Conservation (phyloP, 2,113 vertebrate species). For the Litocranius walleri region DNA sequence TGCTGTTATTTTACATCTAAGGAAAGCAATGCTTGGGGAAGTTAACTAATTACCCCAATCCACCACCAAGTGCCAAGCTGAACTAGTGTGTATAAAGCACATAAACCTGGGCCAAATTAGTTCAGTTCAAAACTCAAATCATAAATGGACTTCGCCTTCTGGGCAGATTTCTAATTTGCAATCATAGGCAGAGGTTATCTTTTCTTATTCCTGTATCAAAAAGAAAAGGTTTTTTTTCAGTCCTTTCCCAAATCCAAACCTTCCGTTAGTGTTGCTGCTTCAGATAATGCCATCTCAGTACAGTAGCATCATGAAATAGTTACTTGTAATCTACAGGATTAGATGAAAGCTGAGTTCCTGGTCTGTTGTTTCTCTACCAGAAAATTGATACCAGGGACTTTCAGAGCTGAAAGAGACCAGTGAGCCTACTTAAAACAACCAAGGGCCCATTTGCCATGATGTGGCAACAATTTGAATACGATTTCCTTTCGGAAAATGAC, state of each 20-base stretch:
- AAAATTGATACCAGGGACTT: slow-evolving; percentile 48
- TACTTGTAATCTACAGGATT: slow-evolving; percentile 44
- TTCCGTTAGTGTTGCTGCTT: fast-evolving
- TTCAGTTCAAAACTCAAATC: neutral
- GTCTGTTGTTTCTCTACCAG: slow-evolving; percentile 33
- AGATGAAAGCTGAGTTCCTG: neutral
- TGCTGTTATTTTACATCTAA: neutral
- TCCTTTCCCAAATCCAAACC: neutral
- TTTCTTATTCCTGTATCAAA: neutral
- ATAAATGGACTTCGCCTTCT: neutral
- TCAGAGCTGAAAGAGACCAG: neutral
- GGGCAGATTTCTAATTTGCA: neutral
- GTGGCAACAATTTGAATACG: slow-evolving; percentile 20
- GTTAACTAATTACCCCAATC: neutral
- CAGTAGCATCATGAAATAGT: neutral
- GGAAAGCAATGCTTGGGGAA: neutral
- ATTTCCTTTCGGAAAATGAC: slow-evolving; percentile 25
- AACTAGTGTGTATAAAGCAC: neutral
- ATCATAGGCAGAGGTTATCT: neutral
- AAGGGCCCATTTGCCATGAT: neutral
- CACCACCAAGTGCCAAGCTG: neutral
- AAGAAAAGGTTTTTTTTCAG: neutral
- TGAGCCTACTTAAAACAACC: neutral
- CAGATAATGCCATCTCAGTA: neutral
- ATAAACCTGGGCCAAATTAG: neutral